Conservation (phyloP, 2,113 vertebrate genomes). For the Phylloscopus trochilus region DNA sequence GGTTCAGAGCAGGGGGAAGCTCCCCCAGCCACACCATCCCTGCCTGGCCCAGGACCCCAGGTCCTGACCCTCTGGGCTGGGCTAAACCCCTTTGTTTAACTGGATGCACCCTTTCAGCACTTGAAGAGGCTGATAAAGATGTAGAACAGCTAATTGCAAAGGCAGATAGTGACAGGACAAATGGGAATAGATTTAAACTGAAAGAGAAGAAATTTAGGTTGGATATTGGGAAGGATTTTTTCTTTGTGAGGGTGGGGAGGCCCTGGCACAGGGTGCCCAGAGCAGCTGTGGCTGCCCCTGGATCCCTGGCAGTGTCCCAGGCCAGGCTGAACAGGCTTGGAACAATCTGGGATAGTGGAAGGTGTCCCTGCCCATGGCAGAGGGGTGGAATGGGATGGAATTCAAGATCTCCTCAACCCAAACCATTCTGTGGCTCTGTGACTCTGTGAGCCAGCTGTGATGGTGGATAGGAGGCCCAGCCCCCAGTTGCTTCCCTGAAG, state of each 20-base stretch:
- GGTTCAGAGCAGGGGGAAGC: not conserved
- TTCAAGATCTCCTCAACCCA: not conserved
- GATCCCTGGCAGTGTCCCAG: not conserved
- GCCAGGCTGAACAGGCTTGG: fast-evolving
- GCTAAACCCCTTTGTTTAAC: fast-evolving
- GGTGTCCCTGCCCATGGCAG: not conserved
- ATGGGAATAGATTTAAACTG: not conserved
- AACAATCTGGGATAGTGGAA: not conserved
- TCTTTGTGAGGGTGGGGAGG: fast-evolving
- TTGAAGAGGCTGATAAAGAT: not conserved
- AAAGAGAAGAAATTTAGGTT: not conserved
- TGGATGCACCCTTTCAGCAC: not conserved
- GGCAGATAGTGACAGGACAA: not conserved
- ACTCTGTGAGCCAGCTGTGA: not conserved
- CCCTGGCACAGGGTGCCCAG: not conserved
- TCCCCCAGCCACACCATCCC: not conserved
- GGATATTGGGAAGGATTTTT: not conserved
- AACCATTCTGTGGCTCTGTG: not conserved
- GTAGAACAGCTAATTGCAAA: not conserved
- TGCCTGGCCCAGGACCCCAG: not conserved
- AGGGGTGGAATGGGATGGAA: fast-evolving
- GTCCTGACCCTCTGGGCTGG: not conserved
- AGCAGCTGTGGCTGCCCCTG: not conserved
- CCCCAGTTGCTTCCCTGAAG: not conserved
- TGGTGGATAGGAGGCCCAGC: not conserved